A percentile compares a stretch with the other conserved stretches of the same genome.
Evolutionary conservation across 2,113 vertebrate species (phyloP).

Genomic region (Butorides virescens): DNA sequence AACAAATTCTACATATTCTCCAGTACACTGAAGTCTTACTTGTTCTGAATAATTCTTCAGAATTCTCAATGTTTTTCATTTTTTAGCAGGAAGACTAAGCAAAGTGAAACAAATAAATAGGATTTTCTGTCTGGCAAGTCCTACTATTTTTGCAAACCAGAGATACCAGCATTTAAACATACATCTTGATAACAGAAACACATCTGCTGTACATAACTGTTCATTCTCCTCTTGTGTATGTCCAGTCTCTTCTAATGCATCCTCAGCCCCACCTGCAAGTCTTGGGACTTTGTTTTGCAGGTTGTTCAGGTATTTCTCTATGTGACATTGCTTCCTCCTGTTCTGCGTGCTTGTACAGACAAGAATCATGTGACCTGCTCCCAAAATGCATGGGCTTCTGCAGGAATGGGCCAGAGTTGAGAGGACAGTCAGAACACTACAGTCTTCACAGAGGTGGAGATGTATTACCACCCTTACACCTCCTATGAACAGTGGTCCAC

Average conservation of each 20-base stretch:
- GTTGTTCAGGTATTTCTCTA: not conserved
- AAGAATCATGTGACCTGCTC: not conserved
- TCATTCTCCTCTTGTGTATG: not conserved
- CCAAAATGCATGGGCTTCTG: not conserved
- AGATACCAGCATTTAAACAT: not conserved
- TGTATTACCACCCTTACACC: not conserved
- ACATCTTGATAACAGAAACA: not conserved
- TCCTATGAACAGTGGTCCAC: too few species aligned
- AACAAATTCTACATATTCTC: not conserved
- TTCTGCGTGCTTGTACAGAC: not conserved
- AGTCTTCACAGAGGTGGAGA: not conserved
- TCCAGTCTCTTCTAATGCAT: not conserved
- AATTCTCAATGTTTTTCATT: not conserved
- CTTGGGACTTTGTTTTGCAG: not conserved
- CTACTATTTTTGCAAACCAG: not conserved
- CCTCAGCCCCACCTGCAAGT: not conserved
- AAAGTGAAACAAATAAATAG: not conserved
- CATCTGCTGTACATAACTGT: not conserved
- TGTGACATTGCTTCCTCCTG: not conserved
- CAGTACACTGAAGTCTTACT: not conserved
- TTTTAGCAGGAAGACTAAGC: not conserved
- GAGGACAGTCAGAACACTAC: not conserved
- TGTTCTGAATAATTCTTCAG: not conserved
- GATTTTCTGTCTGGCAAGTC: not conserved
- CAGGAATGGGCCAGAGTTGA: not conserved